Conservation (phyloP, 2,113 vertebrate genomes). For the Platanista minor region DNA sequence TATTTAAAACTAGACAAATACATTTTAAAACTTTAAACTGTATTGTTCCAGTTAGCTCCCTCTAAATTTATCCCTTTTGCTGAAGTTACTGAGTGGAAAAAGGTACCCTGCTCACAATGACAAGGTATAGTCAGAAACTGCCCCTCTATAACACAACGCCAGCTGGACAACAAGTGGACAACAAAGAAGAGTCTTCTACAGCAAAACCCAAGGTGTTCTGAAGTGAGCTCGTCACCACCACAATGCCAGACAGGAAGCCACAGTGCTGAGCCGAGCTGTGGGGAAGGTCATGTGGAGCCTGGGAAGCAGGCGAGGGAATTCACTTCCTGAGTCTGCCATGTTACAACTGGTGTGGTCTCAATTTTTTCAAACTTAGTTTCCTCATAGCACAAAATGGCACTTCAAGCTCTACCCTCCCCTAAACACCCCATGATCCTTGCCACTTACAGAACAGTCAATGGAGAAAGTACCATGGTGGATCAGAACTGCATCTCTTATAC, state of each 20-base stretch:
- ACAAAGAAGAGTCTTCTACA: neutral
- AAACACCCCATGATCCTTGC: neutral
- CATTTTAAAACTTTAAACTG: neutral
- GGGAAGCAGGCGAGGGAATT: neutral
- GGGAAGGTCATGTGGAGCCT: neutral
- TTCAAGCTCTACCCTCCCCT: neutral
- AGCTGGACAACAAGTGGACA: neutral
- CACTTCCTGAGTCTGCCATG: neutral
- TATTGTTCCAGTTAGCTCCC: neutral
- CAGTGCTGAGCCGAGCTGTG: neutral
- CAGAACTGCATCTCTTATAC: neutral
- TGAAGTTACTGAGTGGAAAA: conserved; percentile 18
- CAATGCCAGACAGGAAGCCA: neutral
- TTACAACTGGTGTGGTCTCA: neutral
- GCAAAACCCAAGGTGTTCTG: neutral
- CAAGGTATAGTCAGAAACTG: neutral
- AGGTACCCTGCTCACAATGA: neutral
- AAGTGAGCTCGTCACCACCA: neutral
- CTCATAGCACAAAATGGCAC: neutral
- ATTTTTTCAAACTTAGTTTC: neutral
- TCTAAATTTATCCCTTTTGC: conserved; percentile 3
- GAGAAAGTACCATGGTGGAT: neutral
- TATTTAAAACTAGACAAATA: neutral
- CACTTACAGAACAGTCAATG: neutral
- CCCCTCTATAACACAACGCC: neutral